These are phyloP conservation scores for Antheraea pernyi DNA, from an alignment of 1,140 invertebrate species.

Conservation along the genomic window DNA sequence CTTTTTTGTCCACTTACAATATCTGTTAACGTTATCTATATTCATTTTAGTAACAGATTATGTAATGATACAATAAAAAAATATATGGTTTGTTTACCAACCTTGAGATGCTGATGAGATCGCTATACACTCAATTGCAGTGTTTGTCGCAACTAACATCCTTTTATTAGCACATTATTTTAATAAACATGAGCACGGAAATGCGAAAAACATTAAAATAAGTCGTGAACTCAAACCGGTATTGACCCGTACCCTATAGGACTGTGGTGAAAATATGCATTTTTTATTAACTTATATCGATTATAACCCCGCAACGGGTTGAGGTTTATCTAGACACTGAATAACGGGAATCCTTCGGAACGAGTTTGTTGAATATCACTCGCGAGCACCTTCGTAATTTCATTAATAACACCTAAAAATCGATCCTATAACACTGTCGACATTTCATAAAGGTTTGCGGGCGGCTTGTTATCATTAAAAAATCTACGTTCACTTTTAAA, in stretches of 20 bases:
- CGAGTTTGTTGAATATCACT: conserved; percentile 62
- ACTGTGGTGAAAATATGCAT: conserved; percentile 73
- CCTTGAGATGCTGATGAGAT: neutral
- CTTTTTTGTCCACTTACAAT: neutral
- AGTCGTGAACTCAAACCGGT: conserved; percentile 34
- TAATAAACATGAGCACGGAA: neutral
- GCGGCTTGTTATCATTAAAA: conserved; percentile 69
- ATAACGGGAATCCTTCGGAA: conserved; percentile 40
- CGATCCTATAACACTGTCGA: conserved; percentile 64
- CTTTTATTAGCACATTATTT: conserved; percentile 1
- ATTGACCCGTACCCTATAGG: conserved; percentile 62
- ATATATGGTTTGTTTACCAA: neutral
- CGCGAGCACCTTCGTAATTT: conserved; percentile 71
- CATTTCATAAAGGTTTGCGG: conserved; percentile 70
- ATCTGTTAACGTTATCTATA: neutral
- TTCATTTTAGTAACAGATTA: neutral
- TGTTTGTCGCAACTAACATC: conserved; percentile 1
- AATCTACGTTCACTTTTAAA: neutral
- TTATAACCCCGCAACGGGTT: conserved; percentile 39
- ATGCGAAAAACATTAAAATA: neutral
- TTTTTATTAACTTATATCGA: conserved; percentile 75
- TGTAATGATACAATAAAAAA: neutral
- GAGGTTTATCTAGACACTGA: conserved; percentile 28
- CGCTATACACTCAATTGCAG: neutral
- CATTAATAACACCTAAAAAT: conserved; percentile 78